Conservation (phyloP, 2,113 vertebrate species). For the Peromyscus maniculatus region DNA sequence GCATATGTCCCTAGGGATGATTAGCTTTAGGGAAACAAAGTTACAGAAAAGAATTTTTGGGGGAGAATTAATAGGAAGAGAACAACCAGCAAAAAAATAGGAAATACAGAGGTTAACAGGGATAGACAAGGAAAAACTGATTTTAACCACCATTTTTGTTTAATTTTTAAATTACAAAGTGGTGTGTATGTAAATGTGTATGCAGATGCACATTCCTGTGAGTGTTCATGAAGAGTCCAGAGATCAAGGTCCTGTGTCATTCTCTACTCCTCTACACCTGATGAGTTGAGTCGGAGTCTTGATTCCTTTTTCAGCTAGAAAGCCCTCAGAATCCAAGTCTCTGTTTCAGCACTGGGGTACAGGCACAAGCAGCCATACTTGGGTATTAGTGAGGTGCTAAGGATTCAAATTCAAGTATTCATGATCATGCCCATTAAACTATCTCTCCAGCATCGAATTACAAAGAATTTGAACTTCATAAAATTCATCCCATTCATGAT, state of each 20-base stretch:
- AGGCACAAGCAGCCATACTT: not conserved
- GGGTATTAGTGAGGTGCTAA: not conserved
- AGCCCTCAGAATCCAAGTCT: not conserved
- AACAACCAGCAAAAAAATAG: not conserved
- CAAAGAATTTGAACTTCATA: slow-evolving; percentile 1
- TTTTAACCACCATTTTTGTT: not conserved
- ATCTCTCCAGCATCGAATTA: not conserved
- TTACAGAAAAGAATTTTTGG: not conserved
- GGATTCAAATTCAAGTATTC: not conserved
- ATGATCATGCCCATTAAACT: not conserved
- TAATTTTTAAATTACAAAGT: not conserved
- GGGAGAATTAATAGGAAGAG: not conserved
- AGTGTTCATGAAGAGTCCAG: not conserved
- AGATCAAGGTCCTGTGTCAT: not conserved
- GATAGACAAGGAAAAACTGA: not conserved
- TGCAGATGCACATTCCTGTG: not conserved
- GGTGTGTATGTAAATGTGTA: not conserved
- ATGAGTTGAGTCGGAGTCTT: not conserved
- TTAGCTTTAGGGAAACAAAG: not conserved
- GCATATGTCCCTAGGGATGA: not conserved
- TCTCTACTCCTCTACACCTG: not conserved
- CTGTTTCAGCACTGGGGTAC: not conserved
- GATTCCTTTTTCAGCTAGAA: not conserved
- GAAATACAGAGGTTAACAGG: not conserved
- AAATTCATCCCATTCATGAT: not conserved